Percentiles rank a stretch among this genome's conserved stretches.
Evolutionary conservation across 2,888 invertebrate species (phyloP).

Genomic region (Drosophila pseudotakahashii): DNA sequence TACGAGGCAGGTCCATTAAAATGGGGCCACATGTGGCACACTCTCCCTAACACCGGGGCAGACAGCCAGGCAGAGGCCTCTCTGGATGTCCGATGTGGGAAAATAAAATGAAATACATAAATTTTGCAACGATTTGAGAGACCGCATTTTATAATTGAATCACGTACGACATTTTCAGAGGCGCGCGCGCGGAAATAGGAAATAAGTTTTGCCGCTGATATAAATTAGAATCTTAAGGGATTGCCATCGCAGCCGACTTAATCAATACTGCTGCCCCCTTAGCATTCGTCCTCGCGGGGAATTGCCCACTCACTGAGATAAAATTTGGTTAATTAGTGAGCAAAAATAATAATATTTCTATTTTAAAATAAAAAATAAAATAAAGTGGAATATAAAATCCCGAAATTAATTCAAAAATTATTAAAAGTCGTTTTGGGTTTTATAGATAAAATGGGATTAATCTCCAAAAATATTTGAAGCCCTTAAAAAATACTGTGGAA

Average conservation of each 20-base stretch:
- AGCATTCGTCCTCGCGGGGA: neutral
- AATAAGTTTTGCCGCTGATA: slow-evolving; percentile 76
- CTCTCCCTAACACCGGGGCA: slow-evolving; percentile 3
- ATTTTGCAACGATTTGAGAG: slow-evolving; percentile 83
- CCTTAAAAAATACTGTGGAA: no score
- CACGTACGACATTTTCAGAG: slow-evolving; percentile 83
- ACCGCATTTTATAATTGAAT: slow-evolving; percentile 84
- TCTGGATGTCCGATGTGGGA: slow-evolving; percentile 49
- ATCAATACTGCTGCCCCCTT: slow-evolving; percentile 55
- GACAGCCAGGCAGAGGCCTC: slow-evolving; percentile 24
- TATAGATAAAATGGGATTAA: no score
- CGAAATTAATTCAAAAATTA: no score
- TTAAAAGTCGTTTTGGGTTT: no score
- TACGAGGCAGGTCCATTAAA: slow-evolving; percentile 78
- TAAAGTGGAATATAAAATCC: no score
- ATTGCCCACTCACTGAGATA: slow-evolving; percentile 2
- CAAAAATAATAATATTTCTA: no score
- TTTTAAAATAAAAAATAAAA: no score
- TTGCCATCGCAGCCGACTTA: slow-evolving; percentile 59
- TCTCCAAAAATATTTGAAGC: no score
- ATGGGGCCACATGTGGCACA: slow-evolving; percentile 70
- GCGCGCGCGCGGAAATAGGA: slow-evolving; percentile 68
- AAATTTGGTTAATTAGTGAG: neutral
- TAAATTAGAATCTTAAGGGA: slow-evolving; percentile 80
- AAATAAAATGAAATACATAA: slow-evolving; percentile 82